Evolutionary conservation across 2,888 invertebrate genomes (phyloP).

Genomic region (Mayetiola destructor): DNA sequence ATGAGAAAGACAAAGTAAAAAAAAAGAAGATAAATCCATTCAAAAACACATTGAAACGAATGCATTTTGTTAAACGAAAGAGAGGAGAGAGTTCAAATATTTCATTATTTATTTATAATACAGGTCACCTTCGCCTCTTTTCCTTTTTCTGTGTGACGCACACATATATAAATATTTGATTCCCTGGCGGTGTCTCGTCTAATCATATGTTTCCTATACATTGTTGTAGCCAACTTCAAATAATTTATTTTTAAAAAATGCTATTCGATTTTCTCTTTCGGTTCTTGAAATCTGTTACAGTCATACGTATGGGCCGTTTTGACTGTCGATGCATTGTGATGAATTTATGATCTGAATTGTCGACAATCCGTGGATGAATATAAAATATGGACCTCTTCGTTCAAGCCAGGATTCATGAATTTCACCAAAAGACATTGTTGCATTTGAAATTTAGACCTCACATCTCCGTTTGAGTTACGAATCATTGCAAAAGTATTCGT

Average conservation of each 20-base stretch:
- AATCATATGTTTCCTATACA: constrained; percentile 1
- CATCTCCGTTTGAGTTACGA: too few relatives aligned
- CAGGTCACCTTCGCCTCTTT: not conserved
- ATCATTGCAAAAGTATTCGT: too few relatives aligned
- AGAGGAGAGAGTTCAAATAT: constrained; percentile 2
- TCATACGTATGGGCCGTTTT: too few relatives aligned
- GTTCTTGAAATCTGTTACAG: too few relatives aligned
- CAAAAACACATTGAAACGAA: too few relatives aligned
- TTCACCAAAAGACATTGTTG: constrained; percentile 5
- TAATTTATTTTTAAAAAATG: too few relatives aligned
- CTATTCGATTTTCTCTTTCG: too few relatives aligned
- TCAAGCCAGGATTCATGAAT: constrained; percentile 7
- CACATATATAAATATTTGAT: not conserved
- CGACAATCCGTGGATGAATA: constrained; percentile 1
- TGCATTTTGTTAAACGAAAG: too few relatives aligned
- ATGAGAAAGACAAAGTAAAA: not conserved
- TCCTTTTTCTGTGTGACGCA: not conserved
- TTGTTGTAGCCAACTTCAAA: too few relatives aligned
- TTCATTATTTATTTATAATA: constrained; percentile 12
- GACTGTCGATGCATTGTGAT: too few relatives aligned
- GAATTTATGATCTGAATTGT: constrained; percentile 1
- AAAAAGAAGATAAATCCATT: not conserved
- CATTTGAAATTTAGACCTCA: too few relatives aligned
- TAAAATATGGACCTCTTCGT: constrained; percentile 3
- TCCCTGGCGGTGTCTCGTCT: constrained; percentile 1